A percentile compares a stretch with the other conserved stretches of the same genome.
These are phyloP conservation scores for Halictus rubicundus DNA, from an alignment of 1,140 invertebrate genomes.

Conservation along the genomic window DNA sequence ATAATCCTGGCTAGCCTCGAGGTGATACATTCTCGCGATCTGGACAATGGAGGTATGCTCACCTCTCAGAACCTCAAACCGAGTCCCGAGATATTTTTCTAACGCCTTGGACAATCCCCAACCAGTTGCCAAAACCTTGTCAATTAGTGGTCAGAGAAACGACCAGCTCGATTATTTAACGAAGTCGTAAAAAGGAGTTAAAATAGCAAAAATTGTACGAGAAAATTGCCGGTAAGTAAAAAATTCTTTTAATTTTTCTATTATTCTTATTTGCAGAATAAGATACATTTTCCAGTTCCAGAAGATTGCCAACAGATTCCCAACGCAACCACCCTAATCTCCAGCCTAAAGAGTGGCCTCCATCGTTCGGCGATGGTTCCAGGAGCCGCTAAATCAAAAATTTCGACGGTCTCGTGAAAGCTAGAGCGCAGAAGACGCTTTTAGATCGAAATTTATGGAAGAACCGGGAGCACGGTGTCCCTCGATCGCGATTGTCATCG, in stretches of 20 bases:
- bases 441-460: constrained; percentile 73
- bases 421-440: constrained; percentile 60
- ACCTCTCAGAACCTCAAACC: not conserved
- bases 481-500: constrained; percentile 60
- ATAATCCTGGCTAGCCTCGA: constrained; percentile 65
- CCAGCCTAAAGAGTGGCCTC: no score
- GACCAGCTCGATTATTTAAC: no score
- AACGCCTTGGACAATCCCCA: no score
- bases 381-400: constrained; percentile 25
- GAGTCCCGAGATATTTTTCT: no score
- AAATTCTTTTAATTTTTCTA: no score
- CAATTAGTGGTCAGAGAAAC: no score
- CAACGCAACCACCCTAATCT: not conserved
- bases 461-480: no score
- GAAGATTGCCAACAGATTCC: not conserved
- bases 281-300: not conserved
- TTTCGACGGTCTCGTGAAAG: not conserved
- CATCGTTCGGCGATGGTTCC: not conserved
- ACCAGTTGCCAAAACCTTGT: no score
- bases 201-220: no score
- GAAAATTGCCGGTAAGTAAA: no score
- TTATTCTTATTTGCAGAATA: no score
- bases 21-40: constrained; percentile 45
- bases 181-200: no score
- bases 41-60: constrained; percentile 49